phyloP scores from a whole-genome alignment of 2,797 vertebrate species.

The Synaphobranchus kaupii region DNA sequence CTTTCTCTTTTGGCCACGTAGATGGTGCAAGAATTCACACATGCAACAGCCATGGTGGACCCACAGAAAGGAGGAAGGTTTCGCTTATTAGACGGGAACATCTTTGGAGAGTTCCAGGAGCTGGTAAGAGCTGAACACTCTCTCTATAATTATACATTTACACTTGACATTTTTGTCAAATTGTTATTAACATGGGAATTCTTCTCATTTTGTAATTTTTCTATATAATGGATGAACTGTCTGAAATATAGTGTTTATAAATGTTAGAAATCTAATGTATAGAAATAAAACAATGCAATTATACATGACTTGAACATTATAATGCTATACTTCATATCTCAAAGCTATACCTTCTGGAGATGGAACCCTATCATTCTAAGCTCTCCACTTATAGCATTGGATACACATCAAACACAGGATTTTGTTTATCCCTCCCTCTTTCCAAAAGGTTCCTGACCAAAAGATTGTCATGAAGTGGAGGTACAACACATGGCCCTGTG shows the following conservation, averaged over 20 bases:
- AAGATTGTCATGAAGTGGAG: constrained; percentile 90
- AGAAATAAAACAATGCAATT: not conserved
- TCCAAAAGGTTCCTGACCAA: constrained; percentile 77
- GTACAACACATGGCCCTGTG: constrained; percentile 89
- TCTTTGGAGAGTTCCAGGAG: constrained; percentile 84
- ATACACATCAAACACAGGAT: not conserved
- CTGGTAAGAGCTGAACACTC: constrained; percentile 69
- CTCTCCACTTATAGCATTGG: not conserved
- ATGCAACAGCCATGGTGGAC: constrained; percentile 76
- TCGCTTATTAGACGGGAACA: constrained; percentile 82
- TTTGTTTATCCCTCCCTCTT: constrained; percentile 24
- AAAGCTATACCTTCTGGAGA: not conserved
- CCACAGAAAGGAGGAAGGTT: constrained; percentile 83
- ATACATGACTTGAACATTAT: not conserved
- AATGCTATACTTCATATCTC: not conserved
- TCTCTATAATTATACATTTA: too few species aligned
- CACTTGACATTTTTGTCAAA: too few species aligned
- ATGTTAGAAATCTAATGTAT: too few species aligned
- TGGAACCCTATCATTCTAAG: not conserved
- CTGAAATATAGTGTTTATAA: too few species aligned
- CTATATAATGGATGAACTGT: too few species aligned
- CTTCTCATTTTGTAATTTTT: too few species aligned
- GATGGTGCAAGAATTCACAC: constrained; percentile 91
- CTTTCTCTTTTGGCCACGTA: constrained; percentile 46
- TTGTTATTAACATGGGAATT: too few species aligned